phyloP scores from a whole-genome alignment of 2,113 vertebrate genomes.

The Alouatta palliata region DNA sequence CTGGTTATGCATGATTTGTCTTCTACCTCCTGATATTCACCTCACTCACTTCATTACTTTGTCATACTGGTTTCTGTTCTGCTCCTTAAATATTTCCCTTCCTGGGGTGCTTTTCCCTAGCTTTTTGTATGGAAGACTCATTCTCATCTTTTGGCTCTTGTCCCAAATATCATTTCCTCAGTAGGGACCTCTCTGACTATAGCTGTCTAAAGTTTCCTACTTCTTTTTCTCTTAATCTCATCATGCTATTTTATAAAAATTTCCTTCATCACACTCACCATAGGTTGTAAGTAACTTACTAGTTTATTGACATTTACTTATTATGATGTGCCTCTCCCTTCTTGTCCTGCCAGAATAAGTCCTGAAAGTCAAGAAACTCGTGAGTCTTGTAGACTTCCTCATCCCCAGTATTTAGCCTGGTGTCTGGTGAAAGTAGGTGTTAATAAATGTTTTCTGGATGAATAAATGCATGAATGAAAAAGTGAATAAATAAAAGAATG shows the following conservation, averaged over 20 bases:
- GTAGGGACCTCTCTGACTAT: neutral
- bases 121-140: neutral
- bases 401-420: neutral
- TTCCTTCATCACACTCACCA: neutral
- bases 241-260: neutral
- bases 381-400: neutral
- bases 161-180: neutral
- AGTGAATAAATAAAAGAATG: neutral
- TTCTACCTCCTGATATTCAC: neutral
- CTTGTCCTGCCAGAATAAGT: neutral
- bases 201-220: slow-evolving; percentile 7
- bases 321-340: neutral
- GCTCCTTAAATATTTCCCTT: neutral
- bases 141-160: neutral
- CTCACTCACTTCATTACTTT: neutral
- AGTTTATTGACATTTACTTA: slow-evolving; percentile 11
- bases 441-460: neutral
- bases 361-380: neutral
- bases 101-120: neutral
- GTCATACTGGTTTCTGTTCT: neutral
- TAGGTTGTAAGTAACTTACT: neutral
- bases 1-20: neutral
- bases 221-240: neutral
- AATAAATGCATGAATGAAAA: neutral
- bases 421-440: neutral